Percentiles rank a stretch among this genome's conserved stretches.
phyloP scores from a whole-genome alignment of 53 echinoderm and acorn worm species.

The Paracentrotus lividus region DNA sequence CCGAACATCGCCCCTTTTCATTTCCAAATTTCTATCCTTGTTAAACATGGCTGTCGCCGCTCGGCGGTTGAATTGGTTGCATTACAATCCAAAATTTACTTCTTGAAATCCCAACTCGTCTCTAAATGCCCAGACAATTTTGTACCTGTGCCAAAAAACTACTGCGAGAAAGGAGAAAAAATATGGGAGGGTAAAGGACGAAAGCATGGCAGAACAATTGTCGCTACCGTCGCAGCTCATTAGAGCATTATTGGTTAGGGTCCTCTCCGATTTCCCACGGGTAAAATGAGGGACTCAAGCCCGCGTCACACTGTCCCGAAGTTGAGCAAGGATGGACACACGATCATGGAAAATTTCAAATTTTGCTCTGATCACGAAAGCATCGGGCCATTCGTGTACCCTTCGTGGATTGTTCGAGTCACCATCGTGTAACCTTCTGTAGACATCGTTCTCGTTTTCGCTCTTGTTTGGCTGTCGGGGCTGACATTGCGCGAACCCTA shows the following conservation, averaged over 20 bases:
- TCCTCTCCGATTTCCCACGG: conserved; percentile 22
- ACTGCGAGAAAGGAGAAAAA: neutral
- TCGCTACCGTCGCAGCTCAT: neutral
- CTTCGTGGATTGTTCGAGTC: too few relatives aligned
- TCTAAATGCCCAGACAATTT: neutral
- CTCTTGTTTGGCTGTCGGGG: too few relatives aligned
- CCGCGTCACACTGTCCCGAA: too few relatives aligned
- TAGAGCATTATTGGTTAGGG: neutral
- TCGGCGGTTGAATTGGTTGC: neutral
- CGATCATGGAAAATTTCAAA: too few relatives aligned
- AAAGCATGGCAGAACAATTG: conserved; percentile 17
- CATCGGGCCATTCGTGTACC: too few relatives aligned
- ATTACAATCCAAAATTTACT: neutral
- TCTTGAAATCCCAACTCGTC: neutral
- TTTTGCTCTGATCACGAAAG: too few relatives aligned
- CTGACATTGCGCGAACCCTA: too few relatives aligned
- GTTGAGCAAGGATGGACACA: too few relatives aligned
- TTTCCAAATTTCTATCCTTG: neutral
- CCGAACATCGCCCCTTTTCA: neutral
- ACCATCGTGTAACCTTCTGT: too few relatives aligned
- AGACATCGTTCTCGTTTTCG: too few relatives aligned
- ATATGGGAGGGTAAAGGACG: neutral
- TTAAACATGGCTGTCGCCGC: neutral
- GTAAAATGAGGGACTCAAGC: neutral
- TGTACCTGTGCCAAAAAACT: conserved; percentile 38